phyloP scores from a whole-genome alignment of 2,113 vertebrate species.

The Oxygymnocypris stewartii region DNA sequence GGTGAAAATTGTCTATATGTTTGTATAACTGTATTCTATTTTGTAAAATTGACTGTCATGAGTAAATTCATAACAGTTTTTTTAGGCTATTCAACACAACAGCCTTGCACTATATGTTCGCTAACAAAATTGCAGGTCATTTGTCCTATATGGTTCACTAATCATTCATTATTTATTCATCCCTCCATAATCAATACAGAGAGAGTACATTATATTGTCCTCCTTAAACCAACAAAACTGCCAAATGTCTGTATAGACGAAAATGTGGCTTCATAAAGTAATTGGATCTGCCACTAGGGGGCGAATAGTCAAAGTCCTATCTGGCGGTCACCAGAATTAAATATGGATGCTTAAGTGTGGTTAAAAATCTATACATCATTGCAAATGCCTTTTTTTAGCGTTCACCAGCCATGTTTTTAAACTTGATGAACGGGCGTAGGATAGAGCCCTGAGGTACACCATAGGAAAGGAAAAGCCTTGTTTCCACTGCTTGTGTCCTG shows the following conservation, averaged over 20 bases:
- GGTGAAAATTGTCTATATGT: not conserved
- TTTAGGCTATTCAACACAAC: not conserved
- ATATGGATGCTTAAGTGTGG: not conserved
- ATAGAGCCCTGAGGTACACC: conserved; percentile 11
- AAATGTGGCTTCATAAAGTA: not conserved
- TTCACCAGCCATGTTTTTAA: not conserved
- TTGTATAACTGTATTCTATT: not conserved
- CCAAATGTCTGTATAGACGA: not conserved
- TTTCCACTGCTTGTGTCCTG: not conserved
- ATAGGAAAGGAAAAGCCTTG: not conserved
- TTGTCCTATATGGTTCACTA: not conserved
- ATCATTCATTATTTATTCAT: not conserved
- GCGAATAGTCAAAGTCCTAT: not conserved
- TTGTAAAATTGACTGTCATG: not conserved
- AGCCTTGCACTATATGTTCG: not conserved
- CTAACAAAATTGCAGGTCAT: not conserved
- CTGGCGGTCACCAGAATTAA: not conserved
- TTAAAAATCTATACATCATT: not conserved
- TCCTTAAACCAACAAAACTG: not conserved
- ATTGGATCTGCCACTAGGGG: not conserved
- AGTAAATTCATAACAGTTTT: not conserved
- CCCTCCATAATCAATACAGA: not conserved
- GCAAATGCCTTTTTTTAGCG: not conserved
- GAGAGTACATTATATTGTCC: not conserved
- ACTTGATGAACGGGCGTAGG: not conserved